Evolutionary conservation across 2,797 vertebrate species (phyloP), one percentile per base, ranked within the genome.

Genomic region (Melanotaenia parkinsoni): DNA sequence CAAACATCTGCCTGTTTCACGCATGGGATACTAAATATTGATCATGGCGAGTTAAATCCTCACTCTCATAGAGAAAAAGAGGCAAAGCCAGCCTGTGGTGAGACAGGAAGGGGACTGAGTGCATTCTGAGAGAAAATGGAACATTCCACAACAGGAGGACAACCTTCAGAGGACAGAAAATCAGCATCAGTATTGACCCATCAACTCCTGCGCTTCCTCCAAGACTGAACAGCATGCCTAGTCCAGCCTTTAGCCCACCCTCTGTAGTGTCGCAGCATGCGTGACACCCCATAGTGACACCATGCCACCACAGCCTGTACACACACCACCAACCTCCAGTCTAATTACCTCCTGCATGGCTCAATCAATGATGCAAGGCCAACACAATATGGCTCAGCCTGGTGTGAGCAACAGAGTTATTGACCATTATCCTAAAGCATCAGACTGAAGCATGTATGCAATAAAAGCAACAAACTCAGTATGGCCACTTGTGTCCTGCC

Each of bases 11-110:
- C 95, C 95, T 95, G 95, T 97, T 95, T 97, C 96, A 97, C 94
- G 96, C 96, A 96, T 96, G 96, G 96, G 94, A 96, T 96, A 95
- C 93, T 94, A 96, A 98, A 95, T 97, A 98, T 97, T 95, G 97
- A 98, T 97, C 95, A 92, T 81, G 84, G 90, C 82, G 92, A 95
- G 95, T 95, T 96, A 95, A 95, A 94, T 95, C 94, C 92, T 92
- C 85, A 87, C 93, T 95, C 89, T 85, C 84, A 88, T 86, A 90
- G 93, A 92, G 92, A 90, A 88, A 80, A 81, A 79, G 83, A 83
- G 82, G 86, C 74, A 64, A 83, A 88, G 74, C 70, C 85, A 72
- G 80, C 70, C 67, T 58, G 79, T 77, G 92, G 79, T 89, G 84
- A 81, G 76, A 72, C 77, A 90, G 74, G 57, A 77, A 67, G 87